Evolutionary conservation across 1,140 invertebrate species (phyloP).

Genomic region (Drosophila guanche): DNA sequence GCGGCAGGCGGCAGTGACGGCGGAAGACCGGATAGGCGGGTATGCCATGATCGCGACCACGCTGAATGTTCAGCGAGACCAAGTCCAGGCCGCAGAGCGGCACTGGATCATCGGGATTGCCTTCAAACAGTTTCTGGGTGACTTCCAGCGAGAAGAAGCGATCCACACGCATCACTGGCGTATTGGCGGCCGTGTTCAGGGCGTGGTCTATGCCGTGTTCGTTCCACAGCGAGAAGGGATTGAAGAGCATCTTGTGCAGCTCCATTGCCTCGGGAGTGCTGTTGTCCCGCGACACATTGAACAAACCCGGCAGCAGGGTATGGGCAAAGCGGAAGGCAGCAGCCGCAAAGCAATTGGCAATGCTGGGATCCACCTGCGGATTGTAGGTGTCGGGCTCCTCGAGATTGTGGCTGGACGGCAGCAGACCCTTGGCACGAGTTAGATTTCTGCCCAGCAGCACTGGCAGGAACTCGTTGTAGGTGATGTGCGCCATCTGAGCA

Average conservation of each 20-base stretch:
- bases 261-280: conserved; percentile 88
- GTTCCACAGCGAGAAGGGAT: conserved; percentile 90
- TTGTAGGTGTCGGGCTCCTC: conserved; percentile 87
- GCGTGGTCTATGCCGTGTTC: conserved; percentile 86
- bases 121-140: conserved; percentile 87
- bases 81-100: conserved; percentile 90
- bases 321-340: conserved; percentile 97
- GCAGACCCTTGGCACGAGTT: conserved; percentile 86
- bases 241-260: conserved; percentile 92
- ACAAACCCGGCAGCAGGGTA: conserved; percentile 90
- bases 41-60: conserved; percentile 94
- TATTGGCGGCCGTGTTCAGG: conserved; percentile 87
- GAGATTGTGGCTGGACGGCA: conserved; percentile 83
- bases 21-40: conserved; percentile 91
- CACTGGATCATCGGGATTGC: conserved; percentile 50
- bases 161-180: conserved; percentile 88
- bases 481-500: conserved; percentile 94
- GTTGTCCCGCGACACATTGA: conserved; percentile 87
- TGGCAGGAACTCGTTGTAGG: conserved; percentile 94
- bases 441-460: conserved; percentile 89
- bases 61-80: conserved; percentile 93
- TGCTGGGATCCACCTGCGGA: conserved; percentile 89
- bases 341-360: conserved; percentile 96
- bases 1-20: conserved; percentile 88
- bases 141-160: conserved; percentile 89